A percentile compares a stretch with the other conserved stretches of the same genome.
Evolutionary conservation across 1,140 invertebrate genomes (phyloP).

Genomic region (Philaenus spumarius): DNA sequence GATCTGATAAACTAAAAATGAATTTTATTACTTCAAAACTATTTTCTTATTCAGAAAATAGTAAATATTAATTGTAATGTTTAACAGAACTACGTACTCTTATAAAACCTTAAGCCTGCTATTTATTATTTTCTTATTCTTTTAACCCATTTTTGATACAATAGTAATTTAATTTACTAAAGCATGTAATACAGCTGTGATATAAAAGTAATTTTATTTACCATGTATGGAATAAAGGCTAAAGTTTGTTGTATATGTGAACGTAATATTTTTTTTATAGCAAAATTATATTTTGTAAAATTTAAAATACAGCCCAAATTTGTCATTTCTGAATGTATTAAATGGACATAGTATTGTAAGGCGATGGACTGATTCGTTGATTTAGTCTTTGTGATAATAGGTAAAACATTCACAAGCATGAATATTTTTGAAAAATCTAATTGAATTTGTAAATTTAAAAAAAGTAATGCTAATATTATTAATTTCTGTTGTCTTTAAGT

Average conservation of each 20-base stretch:
- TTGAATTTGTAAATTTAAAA: slow-evolving; percentile 12
- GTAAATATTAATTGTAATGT: too few relatives aligned
- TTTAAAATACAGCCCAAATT: neutral
- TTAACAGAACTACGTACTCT: too few relatives aligned
- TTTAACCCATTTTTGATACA: neutral
- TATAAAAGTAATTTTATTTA: slow-evolving; percentile 8
- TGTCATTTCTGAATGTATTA: neutral
- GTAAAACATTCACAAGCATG: neutral
- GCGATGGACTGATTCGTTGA: neutral
- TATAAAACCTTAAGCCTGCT: too few relatives aligned
- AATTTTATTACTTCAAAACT: too few relatives aligned
- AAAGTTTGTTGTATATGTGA: slow-evolving; percentile 1
- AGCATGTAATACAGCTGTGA: too few relatives aligned
- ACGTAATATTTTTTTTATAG: neutral
- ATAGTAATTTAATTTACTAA: neutral
- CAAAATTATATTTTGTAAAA: neutral
- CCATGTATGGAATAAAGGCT: slow-evolving; percentile 6
- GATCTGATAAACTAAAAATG: too few relatives aligned
- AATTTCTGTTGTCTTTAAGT: too few relatives aligned
- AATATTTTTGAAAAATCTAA: slow-evolving; percentile 1
- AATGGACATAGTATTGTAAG: neutral
- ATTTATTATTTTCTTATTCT: too few relatives aligned
- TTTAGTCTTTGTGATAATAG: too few relatives aligned
- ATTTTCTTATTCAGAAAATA: too few relatives aligned
- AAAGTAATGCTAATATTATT: neutral